Evolutionary conservation across 2,113 vertebrate species (phyloP).

Genomic region (Paracanthobrama guichenoti): DNA sequence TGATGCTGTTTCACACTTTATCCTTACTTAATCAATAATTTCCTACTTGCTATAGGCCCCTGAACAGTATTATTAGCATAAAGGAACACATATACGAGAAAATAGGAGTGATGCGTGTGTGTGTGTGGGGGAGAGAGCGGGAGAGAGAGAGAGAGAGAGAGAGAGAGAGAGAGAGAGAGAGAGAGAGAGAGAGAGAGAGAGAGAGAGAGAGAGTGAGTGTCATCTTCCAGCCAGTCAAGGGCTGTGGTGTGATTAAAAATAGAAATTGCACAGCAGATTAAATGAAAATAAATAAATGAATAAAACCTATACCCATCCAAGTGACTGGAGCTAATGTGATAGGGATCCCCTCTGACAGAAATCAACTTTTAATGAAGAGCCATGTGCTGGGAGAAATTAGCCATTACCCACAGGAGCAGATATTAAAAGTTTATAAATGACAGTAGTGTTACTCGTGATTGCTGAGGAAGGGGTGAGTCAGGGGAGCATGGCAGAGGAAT

Average conservation of each 20-base stretch:
- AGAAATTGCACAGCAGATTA: slow-evolving; percentile 56
- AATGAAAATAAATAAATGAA: slow-evolving; percentile 61
- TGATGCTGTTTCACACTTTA: slow-evolving; percentile 52
- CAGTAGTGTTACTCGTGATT: slow-evolving; percentile 67
- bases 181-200: neutral
- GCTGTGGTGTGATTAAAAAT: slow-evolving; percentile 59
- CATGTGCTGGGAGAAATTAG: slow-evolving; percentile 76
- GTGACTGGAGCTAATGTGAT: slow-evolving; percentile 81
- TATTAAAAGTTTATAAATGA: slow-evolving; percentile 78
- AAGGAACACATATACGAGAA: neutral
- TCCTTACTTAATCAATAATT: slow-evolving; percentile 56
- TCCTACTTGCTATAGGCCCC: slow-evolving; percentile 35
- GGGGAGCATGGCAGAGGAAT: slow-evolving; percentile 52
- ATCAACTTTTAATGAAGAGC: slow-evolving; percentile 92
- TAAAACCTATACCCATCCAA: slow-evolving; percentile 69
- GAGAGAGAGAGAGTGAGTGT: neutral
- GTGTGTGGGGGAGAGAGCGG: neutral
- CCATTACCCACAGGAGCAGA: slow-evolving; percentile 71
- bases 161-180: slow-evolving; percentile 1
- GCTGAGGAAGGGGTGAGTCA: slow-evolving; percentile 61
- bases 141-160: neutral
- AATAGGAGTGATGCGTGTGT: slow-evolving; percentile 5
- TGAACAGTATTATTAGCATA: slow-evolving; percentile 37
- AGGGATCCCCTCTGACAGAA: slow-evolving; percentile 86
- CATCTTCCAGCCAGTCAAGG: neutral